phyloP scores from a whole-genome alignment of 2,888 invertebrate genomes.

The Aquatica leii region DNA sequence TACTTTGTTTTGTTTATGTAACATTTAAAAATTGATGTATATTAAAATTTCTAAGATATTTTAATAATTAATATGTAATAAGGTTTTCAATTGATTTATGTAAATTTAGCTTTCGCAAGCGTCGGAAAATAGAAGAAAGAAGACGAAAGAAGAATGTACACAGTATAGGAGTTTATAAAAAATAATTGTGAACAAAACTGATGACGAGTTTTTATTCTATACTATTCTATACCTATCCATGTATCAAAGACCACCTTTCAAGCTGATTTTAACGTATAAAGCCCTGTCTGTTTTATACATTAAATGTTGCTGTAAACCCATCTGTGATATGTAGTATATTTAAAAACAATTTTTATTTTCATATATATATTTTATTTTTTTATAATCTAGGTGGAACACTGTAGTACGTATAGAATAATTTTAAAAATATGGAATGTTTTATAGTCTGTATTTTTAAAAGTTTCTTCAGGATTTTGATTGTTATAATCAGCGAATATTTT shows the following conservation, averaged over 20 bases:
- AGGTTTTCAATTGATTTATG: not conserved
- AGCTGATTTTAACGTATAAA: not conserved
- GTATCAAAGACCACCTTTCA: not conserved
- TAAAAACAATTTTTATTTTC: not conserved
- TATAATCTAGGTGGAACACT: not conserved
- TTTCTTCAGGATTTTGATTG: not conserved
- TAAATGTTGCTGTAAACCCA: not conserved
- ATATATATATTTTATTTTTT: not conserved
- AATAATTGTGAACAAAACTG: conserved; percentile 9
- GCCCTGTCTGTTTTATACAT: not conserved
- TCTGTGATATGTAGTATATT: not conserved
- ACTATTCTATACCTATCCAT: conserved; percentile 9
- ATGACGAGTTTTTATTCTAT: conserved; percentile 1
- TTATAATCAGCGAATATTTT: not conserved
- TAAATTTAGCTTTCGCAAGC: not conserved
- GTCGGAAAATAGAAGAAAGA: not conserved
- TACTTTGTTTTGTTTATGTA: conserved; percentile 9
- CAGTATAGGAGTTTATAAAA: not conserved
- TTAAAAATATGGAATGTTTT: conserved; percentile 14
- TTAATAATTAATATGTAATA: conserved; percentile 10
- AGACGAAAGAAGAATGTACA: conserved; percentile 15
- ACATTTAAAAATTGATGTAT: not conserved
- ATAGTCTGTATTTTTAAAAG: conserved; percentile 1
- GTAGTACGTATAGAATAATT: not conserved
- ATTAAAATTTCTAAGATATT: conserved; percentile 3